Conservation (phyloP, 2,797 vertebrate genomes). For the Paratrypauchen microcephalus region DNA sequence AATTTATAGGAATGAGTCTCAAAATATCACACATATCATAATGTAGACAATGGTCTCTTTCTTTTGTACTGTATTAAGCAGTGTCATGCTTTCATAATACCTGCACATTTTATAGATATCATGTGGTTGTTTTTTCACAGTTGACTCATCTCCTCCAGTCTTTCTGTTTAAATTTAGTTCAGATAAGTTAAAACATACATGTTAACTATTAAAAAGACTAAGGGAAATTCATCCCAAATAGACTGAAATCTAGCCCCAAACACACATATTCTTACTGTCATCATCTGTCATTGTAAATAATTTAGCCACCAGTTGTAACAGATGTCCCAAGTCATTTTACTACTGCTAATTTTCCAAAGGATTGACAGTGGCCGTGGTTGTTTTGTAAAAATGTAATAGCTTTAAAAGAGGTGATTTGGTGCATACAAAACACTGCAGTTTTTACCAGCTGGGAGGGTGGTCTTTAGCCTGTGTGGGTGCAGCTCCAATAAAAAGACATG, state of each 20-base stretch:
- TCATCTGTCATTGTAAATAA: neutral
- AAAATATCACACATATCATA: neutral
- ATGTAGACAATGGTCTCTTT: neutral
- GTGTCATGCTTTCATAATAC: conserved; percentile 5
- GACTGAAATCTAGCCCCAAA: neutral
- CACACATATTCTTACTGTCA: conserved; percentile 4
- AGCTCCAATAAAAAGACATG: conserved; percentile 48
- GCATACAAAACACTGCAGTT: conserved; percentile 46
- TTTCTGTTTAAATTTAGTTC: neutral
- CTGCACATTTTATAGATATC: neutral
- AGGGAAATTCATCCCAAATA: neutral
- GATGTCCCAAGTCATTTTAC: conserved; percentile 9
- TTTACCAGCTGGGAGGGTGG: conserved; percentile 57
- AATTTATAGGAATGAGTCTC: neutral
- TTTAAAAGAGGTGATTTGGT: conserved; percentile 35
- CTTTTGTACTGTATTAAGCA: neutral
- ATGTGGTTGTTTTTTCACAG: neutral
- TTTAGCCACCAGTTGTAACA: neutral
- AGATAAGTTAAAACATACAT: neutral
- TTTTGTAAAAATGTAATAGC: conserved; percentile 9
- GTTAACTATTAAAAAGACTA: neutral
- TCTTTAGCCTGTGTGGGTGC: conserved; percentile 71
- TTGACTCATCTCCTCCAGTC: conserved; percentile 19
- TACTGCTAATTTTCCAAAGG: neutral
- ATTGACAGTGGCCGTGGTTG: conserved; percentile 11